Conservation (phyloP, 37 sponge, comb jelly and placozoan genomes). For the Geodia barretti region DNA sequence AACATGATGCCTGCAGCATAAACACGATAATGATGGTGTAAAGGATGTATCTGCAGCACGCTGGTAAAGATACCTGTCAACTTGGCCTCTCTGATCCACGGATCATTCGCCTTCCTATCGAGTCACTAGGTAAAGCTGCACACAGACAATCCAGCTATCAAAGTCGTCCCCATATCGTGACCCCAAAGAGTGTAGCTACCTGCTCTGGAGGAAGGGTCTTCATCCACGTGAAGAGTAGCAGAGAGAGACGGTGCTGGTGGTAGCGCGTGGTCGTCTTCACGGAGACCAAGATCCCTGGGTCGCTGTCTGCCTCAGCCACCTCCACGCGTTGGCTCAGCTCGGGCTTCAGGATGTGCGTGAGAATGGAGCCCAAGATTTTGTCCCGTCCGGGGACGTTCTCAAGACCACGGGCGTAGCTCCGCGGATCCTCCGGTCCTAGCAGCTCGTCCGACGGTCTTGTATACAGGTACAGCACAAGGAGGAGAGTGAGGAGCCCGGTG, state of each 20-base stretch:
- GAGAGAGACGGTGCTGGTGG: background rate
- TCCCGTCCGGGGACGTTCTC: background rate
- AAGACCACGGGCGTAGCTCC: background rate
- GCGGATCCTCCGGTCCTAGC: background rate
- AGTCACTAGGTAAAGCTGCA: background rate
- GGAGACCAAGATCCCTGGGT: background rate
- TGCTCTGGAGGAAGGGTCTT: background rate
- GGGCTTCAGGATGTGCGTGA: background rate
- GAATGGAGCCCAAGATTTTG: background rate
- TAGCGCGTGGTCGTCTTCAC: background rate
- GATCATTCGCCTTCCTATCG: background rate
- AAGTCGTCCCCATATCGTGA: too few relatives aligned
- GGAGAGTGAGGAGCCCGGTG: too few relatives aligned
- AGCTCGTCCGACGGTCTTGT: too few relatives aligned
- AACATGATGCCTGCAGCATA: background rate
- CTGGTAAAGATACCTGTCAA: background rate
- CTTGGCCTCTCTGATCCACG: background rate
- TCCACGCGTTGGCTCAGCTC: slow-evolving; percentile 32
- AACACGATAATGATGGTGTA: background rate
- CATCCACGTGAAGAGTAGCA: background rate
- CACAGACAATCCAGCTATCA: background rate
- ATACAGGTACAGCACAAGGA: too few relatives aligned
- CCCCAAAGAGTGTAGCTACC: background rate
- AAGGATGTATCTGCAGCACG: too few relatives aligned
- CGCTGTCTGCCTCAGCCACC: background rate